A percentile compares a stretch with the other conserved stretches of the same genome.
These are phyloP conservation scores for Helicoverpa armigera DNA, from an alignment of 1,140 invertebrate species.

Conservation along the genomic window DNA sequence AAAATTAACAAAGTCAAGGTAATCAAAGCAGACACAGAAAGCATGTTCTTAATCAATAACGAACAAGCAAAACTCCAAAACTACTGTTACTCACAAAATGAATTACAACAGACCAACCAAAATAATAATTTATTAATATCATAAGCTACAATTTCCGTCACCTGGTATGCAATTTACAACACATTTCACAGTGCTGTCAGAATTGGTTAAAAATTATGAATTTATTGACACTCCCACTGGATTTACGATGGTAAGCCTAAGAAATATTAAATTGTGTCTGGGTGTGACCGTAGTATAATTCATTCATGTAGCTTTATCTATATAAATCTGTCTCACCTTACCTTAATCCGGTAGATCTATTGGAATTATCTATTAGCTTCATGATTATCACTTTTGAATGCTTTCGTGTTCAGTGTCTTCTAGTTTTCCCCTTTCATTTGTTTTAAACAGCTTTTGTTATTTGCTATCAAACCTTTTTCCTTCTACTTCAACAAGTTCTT, in stretches of 20 bases:
- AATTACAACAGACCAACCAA: background rate
- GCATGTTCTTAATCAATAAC: no score
- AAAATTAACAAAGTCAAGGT: no score
- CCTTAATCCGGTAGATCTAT: background rate
- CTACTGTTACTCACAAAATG: background rate
- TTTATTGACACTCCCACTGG: slow-evolving; percentile 60
- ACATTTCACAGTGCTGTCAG: slow-evolving; percentile 50
- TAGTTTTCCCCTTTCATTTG: background rate
- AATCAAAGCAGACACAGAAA: no score
- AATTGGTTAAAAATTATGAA: slow-evolving; percentile 59
- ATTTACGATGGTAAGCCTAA: slow-evolving; percentile 65
- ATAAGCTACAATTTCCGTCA: slow-evolving; percentile 1
- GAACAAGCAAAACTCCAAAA: no score
- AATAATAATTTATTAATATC: slow-evolving; percentile 1
- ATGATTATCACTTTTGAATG: no score
- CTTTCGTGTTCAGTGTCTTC: no score
- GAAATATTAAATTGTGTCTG: slow-evolving; percentile 66
- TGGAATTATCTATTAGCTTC: no score
- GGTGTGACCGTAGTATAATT: slow-evolving; percentile 32
- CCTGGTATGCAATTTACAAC: background rate
- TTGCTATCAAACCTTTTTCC: background rate
- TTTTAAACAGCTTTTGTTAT: background rate
- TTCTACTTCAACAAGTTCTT: background rate
- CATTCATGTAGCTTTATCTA: background rate
- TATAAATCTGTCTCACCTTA: background rate